phyloP scores from a whole-genome alignment of 2,888 invertebrate genomes.

The Sisyra nigra region DNA sequence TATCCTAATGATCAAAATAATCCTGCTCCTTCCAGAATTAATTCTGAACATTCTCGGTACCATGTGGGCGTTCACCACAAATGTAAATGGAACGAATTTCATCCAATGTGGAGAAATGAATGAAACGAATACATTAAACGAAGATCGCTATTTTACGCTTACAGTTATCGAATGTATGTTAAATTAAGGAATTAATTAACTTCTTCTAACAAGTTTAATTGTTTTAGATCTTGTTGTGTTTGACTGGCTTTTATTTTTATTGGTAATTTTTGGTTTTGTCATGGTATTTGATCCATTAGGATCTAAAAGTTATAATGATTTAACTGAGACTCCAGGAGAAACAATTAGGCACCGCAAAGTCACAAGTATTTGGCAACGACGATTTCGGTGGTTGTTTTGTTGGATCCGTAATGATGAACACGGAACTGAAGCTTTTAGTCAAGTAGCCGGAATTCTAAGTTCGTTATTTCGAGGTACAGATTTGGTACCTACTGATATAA shows the following conservation, averaged over 20 bases:
- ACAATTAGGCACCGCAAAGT: conserved; percentile 51
- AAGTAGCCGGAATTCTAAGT: conserved; percentile 63
- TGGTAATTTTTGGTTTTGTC: conserved; percentile 57
- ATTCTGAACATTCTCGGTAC: conserved; percentile 67
- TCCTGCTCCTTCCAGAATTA: conserved; percentile 61
- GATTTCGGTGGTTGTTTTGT: conserved; percentile 62
- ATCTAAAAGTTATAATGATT: conserved; percentile 40
- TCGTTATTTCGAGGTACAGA: conserved; percentile 72
- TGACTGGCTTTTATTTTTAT: conserved; percentile 63
- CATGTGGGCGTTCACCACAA: conserved; percentile 56
- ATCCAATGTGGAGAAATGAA: too few species aligned
- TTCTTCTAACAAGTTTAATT: not conserved
- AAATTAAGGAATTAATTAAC: not conserved
- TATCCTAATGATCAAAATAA: conserved; percentile 52
- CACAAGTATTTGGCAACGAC: conserved; percentile 54
- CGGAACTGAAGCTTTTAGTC: conserved; percentile 62
- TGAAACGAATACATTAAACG: too few species aligned
- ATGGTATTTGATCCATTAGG: conserved; percentile 74
- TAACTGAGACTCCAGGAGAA: conserved; percentile 46
- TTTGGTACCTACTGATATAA: conserved; percentile 74
- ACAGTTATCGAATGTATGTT: conserved; percentile 51
- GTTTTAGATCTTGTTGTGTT: conserved; percentile 54
- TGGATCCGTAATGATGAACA: conserved; percentile 57
- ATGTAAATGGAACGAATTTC: too few species aligned
- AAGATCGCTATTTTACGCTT: conserved; percentile 40